Evolutionary conservation across 2,797 vertebrate species (phyloP), one percentile per base, ranked within the genome.

Genomic region (Coluber constrictor): DNA sequence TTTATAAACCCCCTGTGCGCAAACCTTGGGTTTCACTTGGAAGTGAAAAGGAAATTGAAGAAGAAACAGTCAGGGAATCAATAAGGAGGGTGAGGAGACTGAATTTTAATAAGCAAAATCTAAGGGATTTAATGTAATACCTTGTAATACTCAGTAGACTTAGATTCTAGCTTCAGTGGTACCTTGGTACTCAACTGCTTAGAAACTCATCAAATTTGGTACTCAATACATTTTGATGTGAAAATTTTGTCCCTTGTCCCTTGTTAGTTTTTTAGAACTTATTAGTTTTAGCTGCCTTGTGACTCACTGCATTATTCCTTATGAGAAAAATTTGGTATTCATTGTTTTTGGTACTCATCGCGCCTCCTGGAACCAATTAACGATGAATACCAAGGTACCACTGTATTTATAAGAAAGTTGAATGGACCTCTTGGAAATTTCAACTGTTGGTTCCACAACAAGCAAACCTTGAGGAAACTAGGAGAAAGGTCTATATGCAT

Each of bases 11-110:
- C 57, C 97, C 98, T 37, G 94, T 97, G 92, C 96, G 94, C 90
- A 98, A 97, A 96, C 95, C 96, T 0, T 99, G 99, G 99, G 92
- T 98, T 90, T 98, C 98, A 90, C 97, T 99, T 90, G 98, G 99
- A 90, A 99, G 99, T 0, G 98, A 99, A 95, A 95, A 96, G 93
- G 99, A 99, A 98, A 98, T 99, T 90, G 98, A 98, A 47, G 98
- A 98, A 59, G 99, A 99, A 96, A 97, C 97, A 3, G 54, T 98
- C 92, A 98, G 94, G 91, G 97, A 98, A 47, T 95, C 96, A 51
- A 97, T 96, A 97, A 96, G 95, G 88, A 98, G 97, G 98, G 99
- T 98, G 96, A 97, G 97, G 94, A 83, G 74, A 47, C 8, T 79
- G 47, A 66, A 88, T 47, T 92, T 88, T 88, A 57, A 47, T 11